These are phyloP conservation scores for Hylyphantes graminicola DNA, from an alignment of 1,140 invertebrate genomes.

Conservation along the genomic window DNA sequence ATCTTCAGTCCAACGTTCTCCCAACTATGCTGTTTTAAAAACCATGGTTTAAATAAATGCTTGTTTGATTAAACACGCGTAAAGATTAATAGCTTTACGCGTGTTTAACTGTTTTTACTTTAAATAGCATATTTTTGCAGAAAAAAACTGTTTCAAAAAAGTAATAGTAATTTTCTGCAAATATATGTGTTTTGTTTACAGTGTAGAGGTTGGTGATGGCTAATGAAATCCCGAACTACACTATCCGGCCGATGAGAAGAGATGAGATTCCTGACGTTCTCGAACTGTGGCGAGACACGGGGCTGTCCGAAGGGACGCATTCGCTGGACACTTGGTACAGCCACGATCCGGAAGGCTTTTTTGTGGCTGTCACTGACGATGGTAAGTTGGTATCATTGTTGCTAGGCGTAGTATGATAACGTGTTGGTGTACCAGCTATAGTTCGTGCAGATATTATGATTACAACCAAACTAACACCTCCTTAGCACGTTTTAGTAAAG, in stretches of 20 bases:
- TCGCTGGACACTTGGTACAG: slow-evolving; percentile 61
- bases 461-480: no score
- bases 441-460: no score
- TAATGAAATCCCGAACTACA: slow-evolving; percentile 20
- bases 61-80: no score
- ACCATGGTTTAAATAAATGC: no score
- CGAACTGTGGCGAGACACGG: slow-evolving; percentile 62
- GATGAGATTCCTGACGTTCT: slow-evolving; percentile 62
- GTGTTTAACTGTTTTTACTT: neutral
- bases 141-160: neutral
- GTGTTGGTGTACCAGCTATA: neutral
- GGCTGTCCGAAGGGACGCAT: slow-evolving; percentile 61
- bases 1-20: no score
- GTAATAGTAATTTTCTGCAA: neutral
- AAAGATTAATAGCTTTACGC: no score
- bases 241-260: slow-evolving; percentile 56
- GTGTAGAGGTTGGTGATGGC: slow-evolving; percentile 1
- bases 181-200: neutral
- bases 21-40: no score
- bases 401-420: neutral
- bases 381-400: neutral
- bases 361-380: slow-evolving; percentile 61
- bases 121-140: neutral
- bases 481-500: no score
- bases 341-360: slow-evolving; percentile 63